Percentiles rank a stretch among this genome's conserved stretches.
Conservation (phyloP, 2,888 invertebrate genomes). For the Drosophila niveifrons region DNA sequence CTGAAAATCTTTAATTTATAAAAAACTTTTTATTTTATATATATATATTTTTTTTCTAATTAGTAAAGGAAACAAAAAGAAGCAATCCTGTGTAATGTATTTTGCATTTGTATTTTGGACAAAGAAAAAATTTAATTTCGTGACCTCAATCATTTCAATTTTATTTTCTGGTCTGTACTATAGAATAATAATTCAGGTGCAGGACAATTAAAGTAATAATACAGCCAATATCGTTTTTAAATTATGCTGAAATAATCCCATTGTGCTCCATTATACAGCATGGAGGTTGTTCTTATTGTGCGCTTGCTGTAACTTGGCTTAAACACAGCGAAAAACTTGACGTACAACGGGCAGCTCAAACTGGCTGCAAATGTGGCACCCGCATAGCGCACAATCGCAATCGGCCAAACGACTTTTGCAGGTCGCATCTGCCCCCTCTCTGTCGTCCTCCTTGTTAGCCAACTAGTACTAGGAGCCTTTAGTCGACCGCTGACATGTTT, state of each 20-base stretch:
- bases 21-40: too few relatives aligned
- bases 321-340: slow-evolving; percentile 69
- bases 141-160: too few relatives aligned
- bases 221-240: too few relatives aligned
- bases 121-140: too few relatives aligned
- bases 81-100: too few relatives aligned
- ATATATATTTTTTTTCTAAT: too few relatives aligned
- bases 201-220: too few relatives aligned
- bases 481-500: slow-evolving; percentile 67
- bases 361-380: slow-evolving; percentile 52
- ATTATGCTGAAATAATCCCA: slow-evolving; percentile 17
- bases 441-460: not conserved
- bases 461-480: slow-evolving; percentile 16
- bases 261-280: slow-evolving; percentile 33
- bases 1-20: too few relatives aligned
- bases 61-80: too few relatives aligned
- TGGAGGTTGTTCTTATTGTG: slow-evolving; percentile 27
- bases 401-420: slow-evolving; percentile 49
- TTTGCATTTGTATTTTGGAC: too few relatives aligned
- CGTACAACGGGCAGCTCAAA: slow-evolving; percentile 59
- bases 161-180: too few relatives aligned
- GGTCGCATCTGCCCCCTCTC: not conserved
- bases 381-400: slow-evolving; percentile 68
- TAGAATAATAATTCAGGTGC: too few relatives aligned
- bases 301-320: slow-evolving; percentile 49